Conservation (phyloP, 2,797 vertebrate species). For the Hoplostethus atlanticus region DNA sequence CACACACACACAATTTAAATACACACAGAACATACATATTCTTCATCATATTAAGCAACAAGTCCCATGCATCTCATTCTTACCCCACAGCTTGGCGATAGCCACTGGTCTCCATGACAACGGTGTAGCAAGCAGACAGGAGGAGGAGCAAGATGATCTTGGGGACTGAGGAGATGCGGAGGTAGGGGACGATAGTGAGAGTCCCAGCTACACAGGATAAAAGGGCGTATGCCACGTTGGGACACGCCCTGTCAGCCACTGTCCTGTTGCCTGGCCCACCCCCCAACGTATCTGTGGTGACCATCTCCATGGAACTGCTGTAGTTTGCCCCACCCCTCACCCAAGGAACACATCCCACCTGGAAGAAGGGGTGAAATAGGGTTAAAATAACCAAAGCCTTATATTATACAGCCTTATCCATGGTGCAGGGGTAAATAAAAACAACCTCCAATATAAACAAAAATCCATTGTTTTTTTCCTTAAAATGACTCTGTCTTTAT, state of each 20-base stretch:
- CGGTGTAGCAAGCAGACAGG: slow-evolving; percentile 92
- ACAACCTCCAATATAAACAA: not conserved
- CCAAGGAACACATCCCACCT: slow-evolving; percentile 94
- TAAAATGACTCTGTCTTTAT: too few species aligned
- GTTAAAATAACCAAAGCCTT: too few species aligned
- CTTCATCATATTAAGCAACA: slow-evolving; percentile 8
- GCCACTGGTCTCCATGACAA: slow-evolving; percentile 94
- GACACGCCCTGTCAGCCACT: slow-evolving; percentile 82
- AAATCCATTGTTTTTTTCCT: too few species aligned
- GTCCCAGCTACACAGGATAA: slow-evolving; percentile 94
- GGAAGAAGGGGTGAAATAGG: not conserved
- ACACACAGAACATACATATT: not conserved
- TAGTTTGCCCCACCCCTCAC: slow-evolving; percentile 81
- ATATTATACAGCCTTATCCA: too few species aligned
- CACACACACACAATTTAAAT: slow-evolving; percentile 12
- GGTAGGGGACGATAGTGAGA: slow-evolving; percentile 93
- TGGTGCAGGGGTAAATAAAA: too few species aligned
- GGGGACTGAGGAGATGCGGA: slow-evolving; percentile 94
- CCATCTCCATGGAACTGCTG: slow-evolving; percentile 84
- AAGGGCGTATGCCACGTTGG: slow-evolving; percentile 91
- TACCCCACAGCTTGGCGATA: slow-evolving; percentile 93
- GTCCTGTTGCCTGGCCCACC: slow-evolving; percentile 80
- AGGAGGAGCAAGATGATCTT: slow-evolving; percentile 94
- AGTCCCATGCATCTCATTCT: slow-evolving; percentile 44
- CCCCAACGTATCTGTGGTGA: slow-evolving; percentile 77